Conservation (phyloP, 2,797 vertebrate species). For the Thripadectes ignobilis region DNA sequence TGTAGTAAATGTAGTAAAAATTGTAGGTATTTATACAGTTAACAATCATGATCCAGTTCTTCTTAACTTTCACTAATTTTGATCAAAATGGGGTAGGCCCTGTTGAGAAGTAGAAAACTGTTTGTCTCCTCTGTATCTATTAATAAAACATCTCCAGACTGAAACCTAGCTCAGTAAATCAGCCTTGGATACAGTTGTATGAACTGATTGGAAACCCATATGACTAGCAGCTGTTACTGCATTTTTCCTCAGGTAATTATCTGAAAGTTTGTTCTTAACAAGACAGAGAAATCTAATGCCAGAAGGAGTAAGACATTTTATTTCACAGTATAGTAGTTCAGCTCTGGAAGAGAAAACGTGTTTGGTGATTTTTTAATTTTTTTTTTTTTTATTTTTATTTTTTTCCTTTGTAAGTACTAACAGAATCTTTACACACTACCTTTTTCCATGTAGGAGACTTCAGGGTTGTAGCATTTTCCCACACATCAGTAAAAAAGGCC, state of each 20-base stretch:
- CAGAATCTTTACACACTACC: not conserved
- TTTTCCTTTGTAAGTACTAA: not conserved
- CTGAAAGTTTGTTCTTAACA: not conserved
- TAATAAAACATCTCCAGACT: not conserved
- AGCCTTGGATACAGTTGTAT: not conserved
- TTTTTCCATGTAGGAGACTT: not conserved
- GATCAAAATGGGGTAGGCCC: not conserved
- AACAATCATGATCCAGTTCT: not conserved
- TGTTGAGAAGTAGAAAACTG: not conserved
- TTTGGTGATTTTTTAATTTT: not conserved
- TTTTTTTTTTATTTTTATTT: too few species aligned
- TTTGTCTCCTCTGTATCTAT: not conserved
- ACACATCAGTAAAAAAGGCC: not conserved
- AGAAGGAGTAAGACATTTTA: not conserved
- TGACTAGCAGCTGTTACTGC: not conserved
- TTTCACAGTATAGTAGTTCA: not conserved
- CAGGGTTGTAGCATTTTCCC: not conserved
- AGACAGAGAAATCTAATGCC: not conserved
- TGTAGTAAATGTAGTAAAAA: not conserved
- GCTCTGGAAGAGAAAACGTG: not conserved
- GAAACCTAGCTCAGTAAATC: not conserved
- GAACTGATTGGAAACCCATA: not conserved
- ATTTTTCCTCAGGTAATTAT: not conserved
- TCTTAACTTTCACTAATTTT: not conserved
- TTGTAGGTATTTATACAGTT: not conserved